Conservation (phyloP, 2,113 vertebrate genomes). For the Bettongia penicillata region DNA sequence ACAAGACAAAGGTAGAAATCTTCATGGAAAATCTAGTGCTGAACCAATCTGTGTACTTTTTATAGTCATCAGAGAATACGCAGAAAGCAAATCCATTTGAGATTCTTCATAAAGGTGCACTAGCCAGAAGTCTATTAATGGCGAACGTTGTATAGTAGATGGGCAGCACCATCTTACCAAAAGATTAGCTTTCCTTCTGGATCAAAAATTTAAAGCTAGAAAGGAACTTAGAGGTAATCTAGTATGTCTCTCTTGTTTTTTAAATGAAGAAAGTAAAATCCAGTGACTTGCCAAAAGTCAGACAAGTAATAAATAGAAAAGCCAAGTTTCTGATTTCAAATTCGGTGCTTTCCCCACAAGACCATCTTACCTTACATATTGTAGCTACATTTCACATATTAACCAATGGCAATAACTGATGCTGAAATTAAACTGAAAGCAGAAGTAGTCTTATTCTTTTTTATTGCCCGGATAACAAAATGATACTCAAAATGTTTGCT, state of each 20-base stretch:
- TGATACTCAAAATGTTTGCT: neutral
- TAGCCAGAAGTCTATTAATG: constrained; percentile 15
- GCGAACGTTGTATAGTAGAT: constrained; percentile 56
- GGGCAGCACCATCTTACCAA: neutral
- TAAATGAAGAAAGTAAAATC: neutral
- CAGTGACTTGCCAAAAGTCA: neutral
- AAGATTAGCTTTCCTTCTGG: no score
- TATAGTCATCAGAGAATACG: constrained; percentile 17
- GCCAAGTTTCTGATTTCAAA: neutral
- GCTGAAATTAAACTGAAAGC: neutral
- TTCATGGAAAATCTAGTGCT: no score
- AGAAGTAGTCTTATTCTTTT: neutral
- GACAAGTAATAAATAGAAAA: no score
- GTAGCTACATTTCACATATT: no score
- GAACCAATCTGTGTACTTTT: neutral
- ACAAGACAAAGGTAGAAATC: no score
- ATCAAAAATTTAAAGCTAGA: constrained; percentile 8
- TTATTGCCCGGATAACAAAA: neutral
- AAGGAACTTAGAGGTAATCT: neutral
- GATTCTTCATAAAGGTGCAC: neutral
- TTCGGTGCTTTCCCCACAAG: neutral
- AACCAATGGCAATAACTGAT: neutral
- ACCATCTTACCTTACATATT: no score
- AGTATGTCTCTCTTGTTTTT: neutral
- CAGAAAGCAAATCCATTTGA: constrained; percentile 18